Base-by-base conservation (phyloP, 2,797 vertebrate genomes). In the Lepus townsendii region DNA sequence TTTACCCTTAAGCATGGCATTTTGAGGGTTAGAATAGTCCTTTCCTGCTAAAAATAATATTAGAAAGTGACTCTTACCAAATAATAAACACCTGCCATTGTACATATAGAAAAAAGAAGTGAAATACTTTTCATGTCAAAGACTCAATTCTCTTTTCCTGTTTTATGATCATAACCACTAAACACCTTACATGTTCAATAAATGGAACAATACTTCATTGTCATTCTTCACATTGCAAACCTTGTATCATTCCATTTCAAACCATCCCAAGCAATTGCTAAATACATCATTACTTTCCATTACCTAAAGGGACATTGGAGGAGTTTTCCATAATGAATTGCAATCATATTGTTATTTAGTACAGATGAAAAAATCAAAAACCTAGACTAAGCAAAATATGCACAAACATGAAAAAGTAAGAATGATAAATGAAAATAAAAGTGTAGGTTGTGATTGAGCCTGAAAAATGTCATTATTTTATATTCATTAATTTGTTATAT, bases 81-180 rank as follows among this genome's bases (percentile, higher is more conserved):
- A 89, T 88, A 96, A 97, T 92, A 95, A 94, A 95, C 65, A 95
- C 76, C 73, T 83, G 83, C 12, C 84, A 90, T 54, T 76, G 62
- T 50, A 75, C n/a, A 38, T 87, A 69, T 4, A 93, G 50, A 76
- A 93, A 96, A 91, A 68, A 3, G 22, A 95, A 95, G 57, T 90
- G 73, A 97, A 95, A 90, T 79, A 60, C 38, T 77, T 96, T 91
- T 83, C 27, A 93, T 54, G 89, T 73, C 95, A 95, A 76, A 90
- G 73, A 97, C 88, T 72, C 90, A 90, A 92, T 96, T 94, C 52
- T 69, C 38, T 54, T 87, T 71, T 96, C 83, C 52, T 90, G 65
- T 83, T 93, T 95, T 83, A 88, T 85, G 38, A 90, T 83, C 13
- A 79, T 95, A 91, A 91, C 62, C 24, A 52, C 83, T 91, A 95